A percentile compares a stretch with the other conserved stretches of the same genome.
phyloP scores from a whole-genome alignment of 1,140 invertebrate genomes.

The Frieseomelitta varia region DNA sequence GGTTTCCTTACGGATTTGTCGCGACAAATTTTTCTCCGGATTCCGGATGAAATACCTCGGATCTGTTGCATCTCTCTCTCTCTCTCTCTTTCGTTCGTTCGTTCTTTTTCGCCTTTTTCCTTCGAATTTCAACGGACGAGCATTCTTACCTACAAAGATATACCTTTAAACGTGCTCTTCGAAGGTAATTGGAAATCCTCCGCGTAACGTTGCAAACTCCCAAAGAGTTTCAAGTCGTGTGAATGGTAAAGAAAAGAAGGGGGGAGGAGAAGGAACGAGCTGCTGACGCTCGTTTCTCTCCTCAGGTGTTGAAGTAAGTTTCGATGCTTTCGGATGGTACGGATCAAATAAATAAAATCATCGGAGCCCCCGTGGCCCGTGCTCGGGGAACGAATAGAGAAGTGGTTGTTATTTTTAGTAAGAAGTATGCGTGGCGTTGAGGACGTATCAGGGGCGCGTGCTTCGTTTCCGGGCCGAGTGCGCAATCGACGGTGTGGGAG shows the following conservation, averaged over 20 bases:
- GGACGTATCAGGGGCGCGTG: constrained; percentile 15
- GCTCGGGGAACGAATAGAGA: background rate
- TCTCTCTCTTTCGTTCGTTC: no score
- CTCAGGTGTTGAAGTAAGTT: background rate
- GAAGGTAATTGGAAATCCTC: background rate
- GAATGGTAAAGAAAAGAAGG: background rate
- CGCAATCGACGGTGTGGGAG: background rate
- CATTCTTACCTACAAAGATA: background rate
- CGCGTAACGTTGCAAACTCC: background rate
- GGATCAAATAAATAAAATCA: constrained; percentile 37
- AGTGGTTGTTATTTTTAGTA: constrained; percentile 51
- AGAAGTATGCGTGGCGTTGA: constrained; percentile 21
- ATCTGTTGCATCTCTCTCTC: background rate
- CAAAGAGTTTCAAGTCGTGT: background rate
- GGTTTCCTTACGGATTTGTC: no score
- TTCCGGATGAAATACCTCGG: background rate
- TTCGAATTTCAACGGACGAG: background rate
- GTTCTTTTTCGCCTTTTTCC: background rate
- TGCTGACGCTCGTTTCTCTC: no score
- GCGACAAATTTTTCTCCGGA: background rate
- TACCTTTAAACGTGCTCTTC: background rate
- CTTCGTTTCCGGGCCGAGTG: constrained; percentile 10
- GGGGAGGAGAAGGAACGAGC: no score
- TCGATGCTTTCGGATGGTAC: background rate
- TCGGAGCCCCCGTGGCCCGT: background rate